A percentile compares a stretch with the other conserved stretches of the same genome.
phyloP scores from a whole-genome alignment of 2,113 vertebrate genomes.

The Poeciliopsis turrubarensis region DNA sequence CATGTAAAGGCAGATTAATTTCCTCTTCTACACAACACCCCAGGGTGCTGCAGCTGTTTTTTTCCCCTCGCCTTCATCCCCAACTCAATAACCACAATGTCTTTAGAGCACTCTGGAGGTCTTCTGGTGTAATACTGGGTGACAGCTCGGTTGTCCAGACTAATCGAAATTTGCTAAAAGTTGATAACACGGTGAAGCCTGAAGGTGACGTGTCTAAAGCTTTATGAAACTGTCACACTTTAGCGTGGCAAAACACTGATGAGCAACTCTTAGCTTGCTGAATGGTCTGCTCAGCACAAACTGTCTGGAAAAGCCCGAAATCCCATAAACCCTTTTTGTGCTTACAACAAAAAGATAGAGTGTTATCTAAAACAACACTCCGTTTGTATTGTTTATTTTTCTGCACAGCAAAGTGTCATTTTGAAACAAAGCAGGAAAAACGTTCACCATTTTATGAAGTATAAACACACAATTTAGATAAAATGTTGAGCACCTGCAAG shows the following conservation, averaged over 20 bases:
- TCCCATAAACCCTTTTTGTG: constrained; percentile 5
- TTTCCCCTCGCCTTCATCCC: constrained; percentile 27
- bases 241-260: constrained; percentile 35
- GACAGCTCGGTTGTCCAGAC: constrained; percentile 50
- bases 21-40: constrained; percentile 19
- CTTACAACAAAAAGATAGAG: neutral
- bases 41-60: constrained; percentile 22
- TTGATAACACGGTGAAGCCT: constrained; percentile 49
- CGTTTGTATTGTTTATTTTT: neutral
- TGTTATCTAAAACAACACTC: neutral
- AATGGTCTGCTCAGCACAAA: neutral
- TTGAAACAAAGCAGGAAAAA: constrained; percentile 3
- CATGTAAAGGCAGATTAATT: constrained; percentile 21
- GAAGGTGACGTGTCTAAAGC: constrained; percentile 25
- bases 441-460: neutral
- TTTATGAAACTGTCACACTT: constrained; percentile 45
- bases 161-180: constrained; percentile 51
- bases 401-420: neutral
- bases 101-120: constrained; percentile 46
- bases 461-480: constrained; percentile 6
- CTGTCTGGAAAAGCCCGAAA: neutral
- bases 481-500: neutral
- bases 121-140: constrained; percentile 40
- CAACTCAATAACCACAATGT: constrained; percentile 47
- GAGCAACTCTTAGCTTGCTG: constrained; percentile 15